Evolutionary conservation across 2,797 vertebrate species (phyloP).

Genomic region (Peromyscus melanophrys): DNA sequence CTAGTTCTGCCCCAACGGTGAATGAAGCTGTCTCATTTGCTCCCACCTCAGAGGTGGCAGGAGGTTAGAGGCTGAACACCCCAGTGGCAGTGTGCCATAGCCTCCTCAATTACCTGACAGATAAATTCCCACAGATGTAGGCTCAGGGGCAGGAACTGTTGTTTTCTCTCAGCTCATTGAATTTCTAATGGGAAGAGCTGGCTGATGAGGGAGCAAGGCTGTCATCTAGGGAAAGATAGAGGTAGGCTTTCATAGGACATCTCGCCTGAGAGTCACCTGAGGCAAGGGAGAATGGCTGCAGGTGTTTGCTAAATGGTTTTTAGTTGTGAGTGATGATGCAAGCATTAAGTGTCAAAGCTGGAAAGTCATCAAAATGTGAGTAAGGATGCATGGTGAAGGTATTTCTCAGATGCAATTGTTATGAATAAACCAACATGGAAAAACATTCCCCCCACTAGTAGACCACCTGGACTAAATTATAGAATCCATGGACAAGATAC

Average conservation of each 20-base stretch:
- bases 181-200: slow-evolving; percentile 53
- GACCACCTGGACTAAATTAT: not conserved
- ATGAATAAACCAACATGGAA: not conserved
- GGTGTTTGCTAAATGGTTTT: not conserved
- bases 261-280: not conserved
- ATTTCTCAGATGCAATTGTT: not conserved
- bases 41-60: not conserved
- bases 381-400: not conserved
- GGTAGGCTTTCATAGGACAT: not conserved
- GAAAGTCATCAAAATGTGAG: not conserved
- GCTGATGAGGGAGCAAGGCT: not conserved
- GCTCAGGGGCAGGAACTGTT: not conserved
- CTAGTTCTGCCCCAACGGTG: slow-evolving; percentile 18
- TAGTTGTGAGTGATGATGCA: not conserved
- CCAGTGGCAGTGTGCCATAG: not conserved
- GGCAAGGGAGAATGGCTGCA: not conserved
- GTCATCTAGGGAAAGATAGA: not conserved
- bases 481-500: not conserved
- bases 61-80: slow-evolving; percentile 54
- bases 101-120: slow-evolving; percentile 69
- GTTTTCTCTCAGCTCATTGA: slow-evolving; percentile 32
- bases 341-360: not conserved
- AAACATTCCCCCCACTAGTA: too few species aligned
- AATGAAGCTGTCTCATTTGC: slow-evolving; percentile 44
- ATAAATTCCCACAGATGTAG: slow-evolving; percentile 37